A percentile compares a stretch with the other conserved stretches of the same genome.
phyloP scores from a whole-genome alignment of 2,113 vertebrate genomes.

The Centropristis striata region DNA sequence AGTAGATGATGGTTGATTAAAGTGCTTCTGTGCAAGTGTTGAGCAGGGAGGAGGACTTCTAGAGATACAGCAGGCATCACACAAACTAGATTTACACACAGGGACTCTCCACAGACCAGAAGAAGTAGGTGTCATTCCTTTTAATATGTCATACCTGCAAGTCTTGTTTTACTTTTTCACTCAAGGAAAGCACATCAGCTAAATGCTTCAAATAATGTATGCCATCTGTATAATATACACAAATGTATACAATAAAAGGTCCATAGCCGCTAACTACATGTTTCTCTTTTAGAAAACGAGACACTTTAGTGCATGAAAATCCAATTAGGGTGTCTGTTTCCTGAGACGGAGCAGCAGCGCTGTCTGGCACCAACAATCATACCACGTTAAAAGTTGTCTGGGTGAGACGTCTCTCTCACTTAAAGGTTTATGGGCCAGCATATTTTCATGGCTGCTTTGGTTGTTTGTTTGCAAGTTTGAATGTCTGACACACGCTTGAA shows the following conservation, averaged over 20 bases:
- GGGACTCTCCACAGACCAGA: conserved; percentile 18
- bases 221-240: conserved; percentile 48
- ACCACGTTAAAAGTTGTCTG: conserved; percentile 54
- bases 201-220: conserved; percentile 71
- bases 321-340: conserved; percentile 67
- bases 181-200: conserved; percentile 40
- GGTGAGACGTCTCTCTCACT: conserved; percentile 37
- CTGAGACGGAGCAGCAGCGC: conserved; percentile 54
- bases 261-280: conserved; percentile 8
- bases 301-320: conserved; percentile 79
- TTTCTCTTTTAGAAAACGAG: conserved; percentile 53
- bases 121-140: conserved; percentile 46
- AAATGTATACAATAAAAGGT: conserved; percentile 47
- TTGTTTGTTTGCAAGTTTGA: conserved; percentile 14
- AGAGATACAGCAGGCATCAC: conserved; percentile 41
- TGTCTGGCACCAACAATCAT: conserved; percentile 67
- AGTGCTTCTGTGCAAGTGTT: conserved; percentile 53
- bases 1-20: conserved; percentile 76
- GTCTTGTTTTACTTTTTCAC: conserved; percentile 13
- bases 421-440: conserved; percentile 27
- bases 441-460: conserved; percentile 20
- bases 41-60: conserved; percentile 1
- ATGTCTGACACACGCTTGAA: conserved; percentile 17
- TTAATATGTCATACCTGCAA: conserved; percentile 30
- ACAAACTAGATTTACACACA: conserved; percentile 64